Evolutionary conservation across 2,888 invertebrate genomes (phyloP), one percentile per base, ranked within the genome.

Genomic region (Drosophila longiperda): DNA sequence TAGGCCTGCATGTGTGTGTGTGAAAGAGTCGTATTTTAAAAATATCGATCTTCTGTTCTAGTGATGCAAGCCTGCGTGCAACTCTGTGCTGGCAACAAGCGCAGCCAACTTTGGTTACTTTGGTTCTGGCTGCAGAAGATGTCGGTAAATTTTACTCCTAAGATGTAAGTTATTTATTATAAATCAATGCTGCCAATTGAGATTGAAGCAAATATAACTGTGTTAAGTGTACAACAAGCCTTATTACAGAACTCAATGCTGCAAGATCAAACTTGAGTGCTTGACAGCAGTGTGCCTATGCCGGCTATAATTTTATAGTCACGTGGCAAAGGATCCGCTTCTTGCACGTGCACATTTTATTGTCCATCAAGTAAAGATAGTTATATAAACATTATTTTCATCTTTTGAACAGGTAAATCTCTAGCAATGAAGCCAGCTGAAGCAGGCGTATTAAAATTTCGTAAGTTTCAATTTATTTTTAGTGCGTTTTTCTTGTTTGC

Each of bases 161-260:
- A 67, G 33, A 87, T 88, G 87, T 84, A 73, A 79, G 80, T 75
- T 38, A 0, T 8, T 15, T 38, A 23, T 6, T 17, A n/a, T n/a
- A 48, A 49, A n/a, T n/a, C 1, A 64, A 20, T 7, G 3, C 8
- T 36, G 2, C 8, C 4, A 33, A 42, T 34, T 61, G 61, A 42
- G 38, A 72, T 67, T 78, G 90, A 90, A 89, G 78, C 77, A 50
- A 81, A 75, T 91, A 91, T 91, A 91, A 91, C 89, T 91, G 87
- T 77, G 66, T 67, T 69, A 66, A 73, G 69, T 69, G 76, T 63
- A 60, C 23, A 34, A 17, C 5, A 57, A 33, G 69, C 73, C 70
- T 68, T 61, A 76, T 72, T 73, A 78, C 87, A 89, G 90, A 91
- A 91, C 91, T 90, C 87, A 66, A 73, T 68, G 79, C 82, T 90